phyloP scores from a whole-genome alignment of 2,797 vertebrate genomes.

The Catostomus latipinnis region DNA sequence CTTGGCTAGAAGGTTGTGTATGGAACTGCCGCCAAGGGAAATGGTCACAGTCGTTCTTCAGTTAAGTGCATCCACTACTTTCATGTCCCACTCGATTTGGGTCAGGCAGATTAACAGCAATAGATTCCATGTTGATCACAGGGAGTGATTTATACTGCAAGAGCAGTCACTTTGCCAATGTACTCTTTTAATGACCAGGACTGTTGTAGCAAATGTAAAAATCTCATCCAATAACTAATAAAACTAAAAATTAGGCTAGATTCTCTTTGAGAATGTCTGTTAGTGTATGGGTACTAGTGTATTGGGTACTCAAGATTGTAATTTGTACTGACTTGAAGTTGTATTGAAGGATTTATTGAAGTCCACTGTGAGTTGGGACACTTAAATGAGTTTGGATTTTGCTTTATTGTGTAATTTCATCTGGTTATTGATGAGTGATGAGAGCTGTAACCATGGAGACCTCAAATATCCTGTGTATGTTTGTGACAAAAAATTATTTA shows the following conservation, averaged over 20 bases:
- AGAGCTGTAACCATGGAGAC: background rate
- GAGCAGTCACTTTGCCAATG: background rate
- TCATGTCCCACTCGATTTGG: background rate
- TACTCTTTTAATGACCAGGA: no score
- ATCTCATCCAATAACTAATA: background rate
- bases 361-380: background rate
- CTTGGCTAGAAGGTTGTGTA: slow-evolving; percentile 16
- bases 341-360: background rate
- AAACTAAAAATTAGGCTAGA: background rate
- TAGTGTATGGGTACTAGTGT: background rate
- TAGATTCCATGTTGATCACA: background rate
- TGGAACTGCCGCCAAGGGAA: slow-evolving; percentile 9
- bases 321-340: background rate
- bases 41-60: slow-evolving; percentile 26
- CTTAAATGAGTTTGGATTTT: background rate
- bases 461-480: background rate
- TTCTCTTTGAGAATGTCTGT: background rate
- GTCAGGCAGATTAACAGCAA: slow-evolving; percentile 18
- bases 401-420: background rate
- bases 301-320: background rate
- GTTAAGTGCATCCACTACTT: slow-evolving; percentile 21
- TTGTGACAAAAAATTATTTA: background rate
- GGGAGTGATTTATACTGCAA: slow-evolving; percentile 13
- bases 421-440: background rate
- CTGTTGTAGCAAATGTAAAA: background rate